Evolutionary conservation across 2,888 invertebrate species (phyloP).

Genomic region (Mylabris sibirica): DNA sequence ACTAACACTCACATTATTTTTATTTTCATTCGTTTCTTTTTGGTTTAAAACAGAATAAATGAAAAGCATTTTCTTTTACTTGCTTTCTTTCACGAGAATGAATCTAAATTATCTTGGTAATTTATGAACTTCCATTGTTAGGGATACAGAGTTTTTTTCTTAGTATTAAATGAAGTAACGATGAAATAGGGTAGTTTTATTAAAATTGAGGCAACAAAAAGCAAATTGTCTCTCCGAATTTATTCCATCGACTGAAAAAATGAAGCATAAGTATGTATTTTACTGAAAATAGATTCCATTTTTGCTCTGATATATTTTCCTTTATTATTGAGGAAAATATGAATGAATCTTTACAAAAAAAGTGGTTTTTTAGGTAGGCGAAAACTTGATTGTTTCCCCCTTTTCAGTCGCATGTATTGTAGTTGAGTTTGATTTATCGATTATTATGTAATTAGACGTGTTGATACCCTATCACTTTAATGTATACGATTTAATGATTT

Average conservation of each 20-base stretch:
- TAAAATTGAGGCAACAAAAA: background rate
- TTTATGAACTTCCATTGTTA: constrained; percentile 5
- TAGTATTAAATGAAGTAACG: background rate
- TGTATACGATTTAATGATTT: background rate
- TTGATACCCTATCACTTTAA: background rate
- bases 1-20: too few species aligned
- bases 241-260: too few species aligned
- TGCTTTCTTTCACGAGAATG: background rate
- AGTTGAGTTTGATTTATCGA: constrained; percentile 5
- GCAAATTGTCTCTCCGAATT: too few species aligned
- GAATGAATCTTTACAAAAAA: too few species aligned
- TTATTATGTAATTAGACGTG: background rate
- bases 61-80: background rate
- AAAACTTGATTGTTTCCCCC: background rate
- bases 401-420: background rate
- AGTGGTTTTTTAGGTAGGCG: too few species aligned
- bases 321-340: too few species aligned
- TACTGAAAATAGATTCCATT: too few species aligned
- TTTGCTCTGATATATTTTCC: too few species aligned
- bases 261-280: too few species aligned
- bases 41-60: background rate
- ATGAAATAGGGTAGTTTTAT: too few species aligned
- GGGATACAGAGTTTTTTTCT: background rate
- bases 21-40: too few species aligned
- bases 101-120: background rate